phyloP scores from a whole-genome alignment of 2,888 invertebrate genomes.

The Drosophila paracracens region DNA sequence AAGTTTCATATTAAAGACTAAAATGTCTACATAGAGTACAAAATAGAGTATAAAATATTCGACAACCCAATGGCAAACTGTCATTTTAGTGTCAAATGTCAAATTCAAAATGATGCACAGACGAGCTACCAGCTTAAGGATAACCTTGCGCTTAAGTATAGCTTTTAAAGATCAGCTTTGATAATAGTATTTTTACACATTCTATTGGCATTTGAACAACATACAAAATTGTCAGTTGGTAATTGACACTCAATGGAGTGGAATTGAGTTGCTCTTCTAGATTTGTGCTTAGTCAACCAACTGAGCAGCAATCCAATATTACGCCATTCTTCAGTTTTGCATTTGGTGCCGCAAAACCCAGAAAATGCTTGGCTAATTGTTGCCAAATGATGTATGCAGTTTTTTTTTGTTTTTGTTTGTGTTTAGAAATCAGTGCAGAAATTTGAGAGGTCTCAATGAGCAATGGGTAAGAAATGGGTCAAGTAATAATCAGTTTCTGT shows the following conservation, averaged over 20 bases:
- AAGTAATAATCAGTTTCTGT: constrained; percentile 20
- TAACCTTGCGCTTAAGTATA: not conserved
- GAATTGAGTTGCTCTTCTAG: constrained; percentile 5
- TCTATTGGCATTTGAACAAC: not conserved
- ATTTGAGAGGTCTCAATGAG: constrained; percentile 50
- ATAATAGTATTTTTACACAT: not conserved
- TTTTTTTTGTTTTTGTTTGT: constrained; percentile 3
- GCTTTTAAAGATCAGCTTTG: not conserved
- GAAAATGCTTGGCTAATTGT: constrained; percentile 63
- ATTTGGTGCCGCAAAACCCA: constrained; percentile 40
- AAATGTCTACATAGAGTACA: no score
- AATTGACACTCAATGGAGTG: constrained; percentile 12
- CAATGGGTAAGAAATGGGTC: constrained; percentile 44
- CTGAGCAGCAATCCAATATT: constrained; percentile 54
- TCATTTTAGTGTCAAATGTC: not conserved
- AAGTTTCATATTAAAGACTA: not conserved
- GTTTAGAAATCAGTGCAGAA: constrained; percentile 68
- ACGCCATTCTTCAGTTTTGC: constrained; percentile 30
- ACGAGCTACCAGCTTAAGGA: not conserved
- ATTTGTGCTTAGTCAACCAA: constrained; percentile 34
- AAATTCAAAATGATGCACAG: not conserved
- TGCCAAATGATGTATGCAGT: constrained; percentile 40
- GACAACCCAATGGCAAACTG: not conserved
- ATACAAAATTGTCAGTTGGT: not conserved
- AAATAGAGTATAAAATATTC: not conserved